A percentile compares a stretch with the other conserved stretches of the same genome.
These are phyloP conservation scores for Hemibagrus wyckioides DNA, from an alignment of 2,113 vertebrate species.

Conservation along the genomic window DNA sequence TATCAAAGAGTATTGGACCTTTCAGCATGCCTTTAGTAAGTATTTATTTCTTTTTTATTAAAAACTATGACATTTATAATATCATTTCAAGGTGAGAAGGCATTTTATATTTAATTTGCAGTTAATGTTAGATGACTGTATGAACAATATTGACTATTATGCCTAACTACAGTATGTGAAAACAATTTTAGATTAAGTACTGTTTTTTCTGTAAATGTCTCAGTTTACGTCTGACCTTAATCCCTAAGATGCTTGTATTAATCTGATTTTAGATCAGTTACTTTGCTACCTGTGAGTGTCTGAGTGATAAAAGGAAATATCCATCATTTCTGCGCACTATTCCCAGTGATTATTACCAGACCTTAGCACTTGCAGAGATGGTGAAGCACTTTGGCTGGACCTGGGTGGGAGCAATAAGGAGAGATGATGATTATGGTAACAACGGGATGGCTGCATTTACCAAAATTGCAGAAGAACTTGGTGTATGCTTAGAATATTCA, in stretches of 20 bases:
- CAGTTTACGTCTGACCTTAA: neutral
- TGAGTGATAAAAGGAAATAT: constrained; percentile 55
- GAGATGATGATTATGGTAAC: constrained; percentile 61
- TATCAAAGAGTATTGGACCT: constrained; percentile 65
- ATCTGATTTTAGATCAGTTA: constrained; percentile 59
- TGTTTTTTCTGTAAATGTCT: neutral
- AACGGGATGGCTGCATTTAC: constrained; percentile 57
- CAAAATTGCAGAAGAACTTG: constrained; percentile 47
- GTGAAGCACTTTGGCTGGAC: constrained; percentile 63
- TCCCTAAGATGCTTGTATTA: constrained; percentile 59
- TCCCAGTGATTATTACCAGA: constrained; percentile 63
- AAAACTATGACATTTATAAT: neutral
- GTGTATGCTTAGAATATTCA: constrained; percentile 58
- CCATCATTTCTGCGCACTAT: constrained; percentile 61
- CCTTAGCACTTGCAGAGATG: constrained; percentile 57
- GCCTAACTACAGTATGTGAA: neutral
- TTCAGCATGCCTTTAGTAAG: constrained; percentile 69
- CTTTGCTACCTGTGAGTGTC: constrained; percentile 59
- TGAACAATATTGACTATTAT: neutral
- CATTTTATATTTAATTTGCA: neutral
- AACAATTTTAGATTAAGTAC: neutral
- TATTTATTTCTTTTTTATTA: neutral
- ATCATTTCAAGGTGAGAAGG: neutral
- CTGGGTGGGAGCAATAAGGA: constrained; percentile 60
- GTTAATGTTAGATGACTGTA: neutral